These are phyloP conservation scores for Myotis lucifugus DNA, from an alignment of 2,113 vertebrate genomes.

Conservation along the genomic window DNA sequence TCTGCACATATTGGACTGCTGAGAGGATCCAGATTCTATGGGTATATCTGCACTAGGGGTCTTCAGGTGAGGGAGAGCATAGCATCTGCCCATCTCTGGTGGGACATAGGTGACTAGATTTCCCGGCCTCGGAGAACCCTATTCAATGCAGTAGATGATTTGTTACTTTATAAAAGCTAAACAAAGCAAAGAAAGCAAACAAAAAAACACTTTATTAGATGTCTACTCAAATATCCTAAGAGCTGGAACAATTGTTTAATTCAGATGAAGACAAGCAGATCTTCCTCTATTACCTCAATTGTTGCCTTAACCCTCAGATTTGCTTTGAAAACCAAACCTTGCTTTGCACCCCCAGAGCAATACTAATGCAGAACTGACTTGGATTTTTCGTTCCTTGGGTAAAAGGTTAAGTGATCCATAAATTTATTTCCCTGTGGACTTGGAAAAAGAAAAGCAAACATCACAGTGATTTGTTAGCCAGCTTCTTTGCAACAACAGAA, in stretches of 20 bases:
- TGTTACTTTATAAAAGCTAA: constrained; percentile 9
- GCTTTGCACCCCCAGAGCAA: constrained; percentile 61
- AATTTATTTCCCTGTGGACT: constrained; percentile 75
- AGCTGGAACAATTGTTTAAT: not conserved
- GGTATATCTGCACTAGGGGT: not conserved
- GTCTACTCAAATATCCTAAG: not conserved
- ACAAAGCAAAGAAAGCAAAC: not conserved
- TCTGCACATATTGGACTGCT: not conserved
- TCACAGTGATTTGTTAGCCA: constrained; percentile 71
- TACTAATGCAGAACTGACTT: constrained; percentile 75
- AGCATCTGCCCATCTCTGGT: not conserved
- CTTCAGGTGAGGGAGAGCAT: not conserved
- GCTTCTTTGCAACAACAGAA: constrained; percentile 73
- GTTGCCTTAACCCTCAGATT: constrained; percentile 40
- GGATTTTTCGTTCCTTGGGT: constrained; percentile 72
- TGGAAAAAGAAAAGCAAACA: constrained; percentile 77
- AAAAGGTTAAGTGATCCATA: constrained; percentile 81
- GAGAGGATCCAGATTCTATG: not conserved
- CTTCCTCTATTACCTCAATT: not conserved
- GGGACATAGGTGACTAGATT: not conserved
- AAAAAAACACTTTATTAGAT: constrained; percentile 22
- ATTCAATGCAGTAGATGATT: not conserved
- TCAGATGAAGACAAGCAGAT: constrained; percentile 10
- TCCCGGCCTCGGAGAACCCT: not conserved
- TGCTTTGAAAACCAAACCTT: constrained; percentile 55